Evolutionary conservation across 2,797 vertebrate species (phyloP), one percentile per base, ranked within the genome.

Genomic region (Arrhamphus sclerolepis): DNA sequence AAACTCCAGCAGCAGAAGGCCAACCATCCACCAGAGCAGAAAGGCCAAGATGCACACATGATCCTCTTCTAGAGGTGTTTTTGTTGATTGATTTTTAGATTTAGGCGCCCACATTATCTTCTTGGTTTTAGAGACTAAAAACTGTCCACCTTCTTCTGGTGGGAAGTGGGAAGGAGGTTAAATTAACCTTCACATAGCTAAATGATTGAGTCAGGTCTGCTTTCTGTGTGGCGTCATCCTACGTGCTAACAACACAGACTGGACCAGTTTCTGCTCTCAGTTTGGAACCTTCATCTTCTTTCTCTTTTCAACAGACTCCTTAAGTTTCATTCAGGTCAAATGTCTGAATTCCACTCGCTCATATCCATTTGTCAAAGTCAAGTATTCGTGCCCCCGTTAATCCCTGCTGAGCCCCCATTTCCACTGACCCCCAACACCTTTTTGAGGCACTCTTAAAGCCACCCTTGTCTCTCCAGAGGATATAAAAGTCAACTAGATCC

Each of bases 401-500:
- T 26, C 24, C 24, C 63, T n/a, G 50, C 13, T 26, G 65, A 61
- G 20, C 26, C 24, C 10, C 21, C 7, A 16, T 42, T 73, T 26
- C 48, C 61, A 29, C 44, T 82, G 66, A 69, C 71, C 67, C n/a
- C 72, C 38, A 49, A 62, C 66, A 56, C 46, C 28, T 66, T 44
- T 50, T 47, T 7, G 16, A 55, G 41, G 41, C 50, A 5, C 20
- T 22, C 39, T 26, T 39, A 4, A 5, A 40, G 11, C 19, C 42
- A n/a, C 28, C 48, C 26, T 61, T 63, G 44, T 44, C 22, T 70
- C 47, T 22, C 31, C 46, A 1, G 8, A 38, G 48, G 48, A 60
- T 85, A 81, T 87, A 81, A 77, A 87, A 26, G 75, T 29, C 73
- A 55, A 60, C 19, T n/a, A 24, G 18, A 48, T 17, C 47, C 56